phyloP scores from a whole-genome alignment of 2,113 vertebrate species.

The Cisticola juncidis region DNA sequence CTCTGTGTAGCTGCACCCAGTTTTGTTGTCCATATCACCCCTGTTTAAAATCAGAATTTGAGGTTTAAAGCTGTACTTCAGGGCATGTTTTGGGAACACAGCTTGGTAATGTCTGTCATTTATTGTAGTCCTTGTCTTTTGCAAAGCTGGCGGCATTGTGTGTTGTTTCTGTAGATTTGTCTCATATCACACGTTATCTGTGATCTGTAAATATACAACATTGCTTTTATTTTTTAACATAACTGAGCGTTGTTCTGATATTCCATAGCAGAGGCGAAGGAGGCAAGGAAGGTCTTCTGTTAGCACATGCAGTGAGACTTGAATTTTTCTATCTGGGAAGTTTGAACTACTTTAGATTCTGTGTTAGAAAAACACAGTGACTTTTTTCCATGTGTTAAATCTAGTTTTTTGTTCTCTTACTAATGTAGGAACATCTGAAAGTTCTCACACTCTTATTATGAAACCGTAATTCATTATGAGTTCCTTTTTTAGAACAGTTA shows the following conservation, averaged over 20 bases:
- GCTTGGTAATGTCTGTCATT: background rate
- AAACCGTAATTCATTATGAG: background rate
- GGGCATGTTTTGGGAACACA: background rate
- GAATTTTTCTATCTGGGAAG: background rate
- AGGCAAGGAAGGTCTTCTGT: background rate
- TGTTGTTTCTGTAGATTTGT: background rate
- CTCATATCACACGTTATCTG: background rate
- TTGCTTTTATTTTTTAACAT: background rate
- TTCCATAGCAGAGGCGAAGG: background rate
- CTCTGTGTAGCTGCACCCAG: background rate
- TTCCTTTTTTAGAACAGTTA: background rate
- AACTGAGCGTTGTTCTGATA: background rate
- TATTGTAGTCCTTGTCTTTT: background rate
- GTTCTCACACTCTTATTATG: background rate
- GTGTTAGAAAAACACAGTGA: background rate
- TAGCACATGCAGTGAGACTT: background rate
- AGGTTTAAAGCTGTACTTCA: background rate
- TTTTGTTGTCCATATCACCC: background rate
- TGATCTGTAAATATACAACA: background rate
- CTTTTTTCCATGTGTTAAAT: background rate
- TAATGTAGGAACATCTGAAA: background rate
- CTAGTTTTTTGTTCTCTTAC: background rate
- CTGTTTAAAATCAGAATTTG: background rate
- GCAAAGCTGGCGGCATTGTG: background rate
- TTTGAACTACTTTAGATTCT: background rate